Base-by-base conservation (phyloP, 2,888 invertebrate species). In the Ditula angustiorana region DNA sequence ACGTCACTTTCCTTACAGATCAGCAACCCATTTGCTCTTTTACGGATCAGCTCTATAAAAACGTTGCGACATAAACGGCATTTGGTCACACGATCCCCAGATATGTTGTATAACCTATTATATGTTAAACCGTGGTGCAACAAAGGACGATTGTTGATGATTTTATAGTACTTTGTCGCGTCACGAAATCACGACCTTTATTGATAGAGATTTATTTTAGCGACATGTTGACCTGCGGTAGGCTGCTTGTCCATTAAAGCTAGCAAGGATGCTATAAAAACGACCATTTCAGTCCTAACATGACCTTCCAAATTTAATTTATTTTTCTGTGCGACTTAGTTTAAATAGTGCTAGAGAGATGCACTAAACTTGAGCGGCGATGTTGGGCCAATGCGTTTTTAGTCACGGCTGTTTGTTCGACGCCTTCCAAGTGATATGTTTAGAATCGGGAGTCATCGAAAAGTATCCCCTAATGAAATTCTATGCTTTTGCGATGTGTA, bases 141-240 rank as follows among this genome's bases (percentile, higher is more conserved):
- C 58, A 47, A 35, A 58, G 58, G 58, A 47, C 58, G 16, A 53
- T 55, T 55, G 55, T 50, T 50, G 28, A 33, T 33, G 26, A 24
- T 58, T 58, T 58, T 35, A 35, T 10, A 24, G 16, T 30, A 35
- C 24, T 47, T 44, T 23, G 46, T 5, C 24, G 24, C 24, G 47
- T 47, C 58, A 58, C 58, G 58, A 47, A 13, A 24, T 26, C 55
- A 56, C 41, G 55, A 41, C 55, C 47, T 58, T 58, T 44, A 35
- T 28, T 56, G 56, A 56, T 33, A 46, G n/a, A 33, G 30, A 57
- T 57, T 57, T 33, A 21, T 46, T 13, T 21, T 33, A 30, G 19
- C 19, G 41, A 44, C 56, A 44, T 11, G 56, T 37, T 21, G 28
- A 24, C 41, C 21, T 52, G n/a, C 21, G 21, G 5, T 5, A 41